A percentile compares a stretch with the other conserved stretches of the same genome.
phyloP scores from a whole-genome alignment of 2,888 invertebrate genomes.

The Onchidella celtica region DNA sequence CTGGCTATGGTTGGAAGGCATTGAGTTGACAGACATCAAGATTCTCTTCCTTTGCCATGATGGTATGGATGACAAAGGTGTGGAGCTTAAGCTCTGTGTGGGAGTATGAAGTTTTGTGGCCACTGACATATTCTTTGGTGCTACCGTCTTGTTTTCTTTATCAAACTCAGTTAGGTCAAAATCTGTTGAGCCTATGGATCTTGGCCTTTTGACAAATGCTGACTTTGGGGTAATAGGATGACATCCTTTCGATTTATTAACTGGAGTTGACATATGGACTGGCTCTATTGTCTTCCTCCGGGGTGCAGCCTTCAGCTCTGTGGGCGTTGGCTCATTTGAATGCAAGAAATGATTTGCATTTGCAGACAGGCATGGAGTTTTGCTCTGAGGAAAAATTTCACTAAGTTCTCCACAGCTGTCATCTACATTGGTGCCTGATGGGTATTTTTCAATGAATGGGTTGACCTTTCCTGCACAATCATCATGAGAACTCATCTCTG shows the following conservation, averaged over 20 bases:
- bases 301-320: neutral
- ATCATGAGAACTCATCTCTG: neutral
- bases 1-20: neutral
- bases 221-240: neutral
- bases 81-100: neutral
- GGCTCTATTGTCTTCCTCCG: constrained; percentile 26
- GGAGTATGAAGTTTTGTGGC: neutral
- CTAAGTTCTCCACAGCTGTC: neutral
- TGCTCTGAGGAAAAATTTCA: constrained; percentile 16
- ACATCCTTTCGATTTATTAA: neutral
- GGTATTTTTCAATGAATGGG: neutral
- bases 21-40: neutral
- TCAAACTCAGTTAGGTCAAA: neutral
- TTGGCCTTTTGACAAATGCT: neutral
- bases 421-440: neutral
- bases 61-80: constrained; percentile 25
- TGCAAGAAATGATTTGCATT: neutral
- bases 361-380: neutral
- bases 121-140: too few relatives aligned
- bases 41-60: constrained; percentile 22
- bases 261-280: constrained; percentile 42
- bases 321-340: constrained; percentile 7
- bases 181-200: neutral
- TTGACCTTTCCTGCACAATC: neutral
- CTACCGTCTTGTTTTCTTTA: neutral